These are phyloP conservation scores for Alcedo quadribrachys DNA, from an alignment of 2,797 vertebrate genomes.

Conservation along the genomic window DNA sequence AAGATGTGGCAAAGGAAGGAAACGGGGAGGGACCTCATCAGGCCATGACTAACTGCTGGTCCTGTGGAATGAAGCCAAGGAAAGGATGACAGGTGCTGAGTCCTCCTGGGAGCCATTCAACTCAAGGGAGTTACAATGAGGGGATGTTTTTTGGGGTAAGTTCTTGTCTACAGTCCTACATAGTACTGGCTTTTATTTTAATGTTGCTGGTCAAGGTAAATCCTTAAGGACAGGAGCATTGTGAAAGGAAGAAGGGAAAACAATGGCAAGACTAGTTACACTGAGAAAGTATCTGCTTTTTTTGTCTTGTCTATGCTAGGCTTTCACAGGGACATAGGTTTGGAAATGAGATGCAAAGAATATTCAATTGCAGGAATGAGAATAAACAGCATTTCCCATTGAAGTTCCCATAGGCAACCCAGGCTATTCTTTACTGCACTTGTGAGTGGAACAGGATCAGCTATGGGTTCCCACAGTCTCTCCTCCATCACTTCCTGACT, in stretches of 20 bases:
- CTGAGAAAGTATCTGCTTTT: background rate
- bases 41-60: slow-evolving; percentile 21
- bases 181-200: background rate
- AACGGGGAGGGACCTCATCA: background rate
- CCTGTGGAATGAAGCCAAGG: background rate
- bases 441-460: background rate
- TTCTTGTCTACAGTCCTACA: background rate
- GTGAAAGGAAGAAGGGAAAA: background rate
- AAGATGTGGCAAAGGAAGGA: slow-evolving; percentile 55
- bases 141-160: background rate
- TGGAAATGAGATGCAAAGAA: background rate
- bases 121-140: background rate
- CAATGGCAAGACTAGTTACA: background rate
- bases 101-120: background rate
- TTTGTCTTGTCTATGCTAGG: background rate
- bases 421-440: background rate
- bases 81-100: slow-evolving; percentile 52
- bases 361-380: background rate
- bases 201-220: background rate
- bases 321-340: background rate
- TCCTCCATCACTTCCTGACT: background rate
- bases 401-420: background rate
- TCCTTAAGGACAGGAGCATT: background rate
- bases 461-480: accelerated
- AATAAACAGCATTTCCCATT: background rate